Conservation (phyloP, 2,113 vertebrate species). For the Alligator mississippiensis region DNA sequence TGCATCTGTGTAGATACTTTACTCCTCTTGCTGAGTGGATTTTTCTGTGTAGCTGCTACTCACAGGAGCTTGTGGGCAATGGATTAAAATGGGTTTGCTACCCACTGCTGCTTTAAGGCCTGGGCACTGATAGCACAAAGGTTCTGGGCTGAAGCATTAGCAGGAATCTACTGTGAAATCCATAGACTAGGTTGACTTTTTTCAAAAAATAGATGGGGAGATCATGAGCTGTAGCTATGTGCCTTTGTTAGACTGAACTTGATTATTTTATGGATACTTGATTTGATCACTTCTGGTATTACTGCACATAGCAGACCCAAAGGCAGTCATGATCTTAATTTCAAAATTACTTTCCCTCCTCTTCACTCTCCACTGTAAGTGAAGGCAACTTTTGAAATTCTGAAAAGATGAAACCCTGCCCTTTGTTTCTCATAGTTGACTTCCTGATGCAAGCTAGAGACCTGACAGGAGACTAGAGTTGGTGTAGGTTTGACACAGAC, state of each 20-base stretch:
- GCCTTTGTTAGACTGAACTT: slow-evolving; percentile 64
- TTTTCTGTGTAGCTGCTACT: slow-evolving; percentile 56
- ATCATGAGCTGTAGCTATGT: slow-evolving; percentile 36
- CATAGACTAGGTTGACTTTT: slow-evolving; percentile 25
- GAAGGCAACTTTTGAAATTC: background rate
- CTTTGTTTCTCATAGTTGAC: background rate
- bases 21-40: slow-evolving; percentile 23
- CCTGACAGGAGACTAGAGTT: background rate
- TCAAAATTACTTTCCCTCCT: background rate
- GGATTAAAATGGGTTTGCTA: slow-evolving; percentile 53
- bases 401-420: background rate
- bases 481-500: background rate
- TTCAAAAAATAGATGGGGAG: slow-evolving; percentile 8
- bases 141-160: slow-evolving; percentile 38
- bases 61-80: slow-evolving; percentile 53
- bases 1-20: background rate
- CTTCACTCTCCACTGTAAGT: background rate
- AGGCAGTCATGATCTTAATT: background rate
- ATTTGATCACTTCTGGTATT: slow-evolving; percentile 39
- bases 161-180: slow-evolving; percentile 38
- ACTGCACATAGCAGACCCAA: background rate
- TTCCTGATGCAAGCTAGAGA: background rate
- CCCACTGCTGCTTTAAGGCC: slow-evolving; percentile 61
- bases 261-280: slow-evolving; percentile 52
- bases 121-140: slow-evolving; percentile 34